Conservation (phyloP, 2,113 vertebrate genomes). For the Puntigrus tetrazona region DNA sequence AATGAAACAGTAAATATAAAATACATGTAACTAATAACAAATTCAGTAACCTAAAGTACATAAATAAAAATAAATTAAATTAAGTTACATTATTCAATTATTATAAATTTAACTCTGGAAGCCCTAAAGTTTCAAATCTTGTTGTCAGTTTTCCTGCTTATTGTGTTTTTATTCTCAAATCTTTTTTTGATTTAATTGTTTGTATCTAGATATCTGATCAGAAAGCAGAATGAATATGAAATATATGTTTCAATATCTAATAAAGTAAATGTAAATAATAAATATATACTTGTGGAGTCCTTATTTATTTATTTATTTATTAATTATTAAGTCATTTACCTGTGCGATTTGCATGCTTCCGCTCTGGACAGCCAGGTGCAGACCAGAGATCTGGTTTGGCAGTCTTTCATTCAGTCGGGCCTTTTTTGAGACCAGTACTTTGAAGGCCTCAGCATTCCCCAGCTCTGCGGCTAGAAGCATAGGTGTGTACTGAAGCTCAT, state of each 20-base stretch:
- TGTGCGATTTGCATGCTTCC: conserved; percentile 66
- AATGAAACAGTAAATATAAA: background rate
- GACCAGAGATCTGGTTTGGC: conserved; percentile 69
- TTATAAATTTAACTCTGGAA: background rate
- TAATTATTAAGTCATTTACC: background rate
- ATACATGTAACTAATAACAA: background rate
- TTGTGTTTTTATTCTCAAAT: background rate
- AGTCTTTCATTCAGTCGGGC: conserved; percentile 65
- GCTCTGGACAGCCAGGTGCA: conserved; percentile 75
- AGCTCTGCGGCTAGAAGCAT: conserved; percentile 75
- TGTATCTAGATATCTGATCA: too few species aligned
- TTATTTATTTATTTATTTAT: too few species aligned
- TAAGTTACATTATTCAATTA: background rate
- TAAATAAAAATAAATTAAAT: background rate
- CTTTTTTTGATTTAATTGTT: too few species aligned
- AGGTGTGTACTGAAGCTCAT: conserved; percentile 75
- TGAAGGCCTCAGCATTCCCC: conserved; percentile 72
- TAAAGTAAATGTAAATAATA: too few species aligned
- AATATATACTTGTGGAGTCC: too few species aligned
- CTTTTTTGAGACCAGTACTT: conserved; percentile 66
- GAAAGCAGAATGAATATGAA: too few species aligned
- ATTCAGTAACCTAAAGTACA: background rate
- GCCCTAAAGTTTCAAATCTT: background rate
- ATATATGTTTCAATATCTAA: too few species aligned
- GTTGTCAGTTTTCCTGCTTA: too few species aligned